Evolutionary conservation across 2,888 invertebrate genomes (phyloP).

Genomic region (Keiferia lycopersicella): DNA sequence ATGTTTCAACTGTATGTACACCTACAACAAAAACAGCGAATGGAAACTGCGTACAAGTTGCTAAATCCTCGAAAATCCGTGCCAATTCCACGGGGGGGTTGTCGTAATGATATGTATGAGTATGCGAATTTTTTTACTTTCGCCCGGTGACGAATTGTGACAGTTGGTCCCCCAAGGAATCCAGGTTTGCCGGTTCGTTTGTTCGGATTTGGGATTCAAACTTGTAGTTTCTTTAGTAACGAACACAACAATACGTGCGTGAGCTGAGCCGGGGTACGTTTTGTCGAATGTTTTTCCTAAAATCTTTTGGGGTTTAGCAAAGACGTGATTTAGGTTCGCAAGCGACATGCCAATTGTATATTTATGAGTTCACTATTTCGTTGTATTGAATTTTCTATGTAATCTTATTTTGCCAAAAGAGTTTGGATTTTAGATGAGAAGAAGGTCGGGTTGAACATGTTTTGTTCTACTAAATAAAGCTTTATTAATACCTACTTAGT

Average conservation of each 20-base stretch:
- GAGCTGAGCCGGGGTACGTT: slow-evolving; percentile 55
- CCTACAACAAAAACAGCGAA: neutral
- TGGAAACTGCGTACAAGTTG: slow-evolving; percentile 22
- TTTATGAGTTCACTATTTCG: slow-evolving; percentile 76
- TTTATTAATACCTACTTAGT: neutral
- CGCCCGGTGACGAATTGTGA: slow-evolving; percentile 53
- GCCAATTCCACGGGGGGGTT: slow-evolving; percentile 25
- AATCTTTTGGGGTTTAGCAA: slow-evolving; percentile 61
- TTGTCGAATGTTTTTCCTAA: slow-evolving; percentile 60
- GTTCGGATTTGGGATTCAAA: slow-evolving; percentile 70
- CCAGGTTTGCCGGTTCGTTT: slow-evolving; percentile 74
- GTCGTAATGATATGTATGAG: slow-evolving; percentile 30
- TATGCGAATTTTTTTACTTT: slow-evolving; percentile 46
- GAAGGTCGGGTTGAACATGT: slow-evolving; percentile 1
- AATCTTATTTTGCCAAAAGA: slow-evolving; percentile 45
- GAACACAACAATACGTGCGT: slow-evolving; percentile 77
- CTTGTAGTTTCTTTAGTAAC: slow-evolving; percentile 74
- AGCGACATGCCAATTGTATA: slow-evolving; percentile 76
- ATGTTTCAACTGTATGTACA: neutral
- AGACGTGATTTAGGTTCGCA: slow-evolving; percentile 70
- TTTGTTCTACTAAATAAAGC: neutral
- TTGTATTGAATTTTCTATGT: slow-evolving; percentile 49
- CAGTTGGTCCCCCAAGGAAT: slow-evolving; percentile 58
- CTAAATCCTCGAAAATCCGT: slow-evolving; percentile 28
- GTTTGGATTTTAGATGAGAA: neutral